These are phyloP conservation scores for Andricus quercusramuli DNA, from an alignment of 2,888 invertebrate genomes.

Conservation along the genomic window DNA sequence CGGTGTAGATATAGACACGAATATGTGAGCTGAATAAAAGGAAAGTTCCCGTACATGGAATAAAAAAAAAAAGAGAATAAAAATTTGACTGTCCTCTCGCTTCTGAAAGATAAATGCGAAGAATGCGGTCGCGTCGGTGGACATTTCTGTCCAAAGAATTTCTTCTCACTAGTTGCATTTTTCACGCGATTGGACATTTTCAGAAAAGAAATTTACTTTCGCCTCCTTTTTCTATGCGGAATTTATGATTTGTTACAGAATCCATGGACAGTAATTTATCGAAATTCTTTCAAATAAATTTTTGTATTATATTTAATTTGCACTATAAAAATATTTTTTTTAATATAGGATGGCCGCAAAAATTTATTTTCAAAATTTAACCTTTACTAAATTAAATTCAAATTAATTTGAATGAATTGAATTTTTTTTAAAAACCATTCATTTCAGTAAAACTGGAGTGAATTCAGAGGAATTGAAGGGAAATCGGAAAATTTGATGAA, in stretches of 20 bases:
- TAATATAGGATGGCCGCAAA: too few relatives aligned
- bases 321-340: too few relatives aligned
- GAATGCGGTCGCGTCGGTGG: not conserved
- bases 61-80: conserved; percentile 11
- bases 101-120: not conserved
- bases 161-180: conserved; percentile 1
- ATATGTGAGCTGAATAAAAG: conserved; percentile 32
- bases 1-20: conserved; percentile 27
- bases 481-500: too few relatives aligned
- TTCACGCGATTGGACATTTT: conserved; percentile 5
- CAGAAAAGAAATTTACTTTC: not conserved
- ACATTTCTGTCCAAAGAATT: not conserved
- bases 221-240: not conserved
- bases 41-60: conserved; percentile 18
- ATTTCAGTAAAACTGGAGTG: too few relatives aligned
- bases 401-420: too few relatives aligned
- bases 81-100: conserved; percentile 26
- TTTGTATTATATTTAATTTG: too few relatives aligned
- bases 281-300: not conserved
- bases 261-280: not conserved
- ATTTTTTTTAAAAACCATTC: too few relatives aligned
- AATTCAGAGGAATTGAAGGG: too few relatives aligned
- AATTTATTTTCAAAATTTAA: too few relatives aligned
- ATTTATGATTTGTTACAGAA: not conserved
- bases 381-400: too few relatives aligned